A percentile compares a stretch with the other conserved stretches of the same genome.
Conservation (phyloP, 2,888 invertebrate species). For the Philereme transversata region DNA sequence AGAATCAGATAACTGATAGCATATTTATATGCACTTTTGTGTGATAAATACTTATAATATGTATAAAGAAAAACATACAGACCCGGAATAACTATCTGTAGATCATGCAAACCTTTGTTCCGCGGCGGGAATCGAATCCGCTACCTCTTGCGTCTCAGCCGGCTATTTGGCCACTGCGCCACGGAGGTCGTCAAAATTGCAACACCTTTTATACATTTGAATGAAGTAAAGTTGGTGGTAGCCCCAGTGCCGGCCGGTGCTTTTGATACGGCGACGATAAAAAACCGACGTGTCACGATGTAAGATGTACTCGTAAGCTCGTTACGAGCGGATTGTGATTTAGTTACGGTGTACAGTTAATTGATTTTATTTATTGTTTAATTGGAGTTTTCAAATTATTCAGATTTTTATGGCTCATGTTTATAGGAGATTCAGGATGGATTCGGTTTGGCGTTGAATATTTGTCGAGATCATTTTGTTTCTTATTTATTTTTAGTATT, state of each 20-base stretch:
- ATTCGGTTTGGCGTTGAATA: not conserved
- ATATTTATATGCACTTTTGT: too few relatives aligned
- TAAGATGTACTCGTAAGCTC: conserved; percentile 11
- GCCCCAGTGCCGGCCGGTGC: conserved; percentile 20
- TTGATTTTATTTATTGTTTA: conserved; percentile 10
- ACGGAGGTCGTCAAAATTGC: too few relatives aligned
- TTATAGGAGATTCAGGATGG: not conserved
- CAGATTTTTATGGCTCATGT: not conserved
- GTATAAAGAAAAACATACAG: too few relatives aligned
- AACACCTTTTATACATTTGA: too few relatives aligned
- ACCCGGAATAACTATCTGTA: too few relatives aligned
- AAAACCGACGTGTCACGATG: conserved; percentile 33
- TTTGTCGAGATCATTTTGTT: not conserved
- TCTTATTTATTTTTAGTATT: too few relatives aligned
- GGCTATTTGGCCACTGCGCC: too few relatives aligned
- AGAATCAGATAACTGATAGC: too few relatives aligned
- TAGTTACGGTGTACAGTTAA: conserved; percentile 7
- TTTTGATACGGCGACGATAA: conserved; percentile 39
- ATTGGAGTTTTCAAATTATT: conserved; percentile 6
- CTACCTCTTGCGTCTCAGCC: too few relatives aligned
- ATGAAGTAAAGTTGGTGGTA: not conserved
- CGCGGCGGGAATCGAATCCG: too few relatives aligned
- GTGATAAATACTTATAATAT: too few relatives aligned
- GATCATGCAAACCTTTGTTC: too few relatives aligned
- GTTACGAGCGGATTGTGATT: conserved; percentile 15